Percentiles rank a stretch among this genome's conserved stretches.
phyloP scores from a whole-genome alignment of 2,888 invertebrate species.

The Drosophila setosimentum region DNA sequence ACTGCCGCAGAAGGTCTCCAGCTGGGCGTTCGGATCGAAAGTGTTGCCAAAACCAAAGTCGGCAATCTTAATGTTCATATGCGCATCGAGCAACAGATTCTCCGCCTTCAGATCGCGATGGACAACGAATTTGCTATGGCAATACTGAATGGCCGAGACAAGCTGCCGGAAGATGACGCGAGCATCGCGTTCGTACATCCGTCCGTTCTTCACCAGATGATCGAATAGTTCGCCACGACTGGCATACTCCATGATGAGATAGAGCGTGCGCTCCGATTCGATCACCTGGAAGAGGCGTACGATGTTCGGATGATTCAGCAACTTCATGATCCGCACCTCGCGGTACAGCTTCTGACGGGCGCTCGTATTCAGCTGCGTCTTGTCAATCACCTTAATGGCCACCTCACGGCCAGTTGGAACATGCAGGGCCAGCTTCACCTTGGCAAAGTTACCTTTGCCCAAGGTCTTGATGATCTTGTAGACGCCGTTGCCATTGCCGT shows the following conservation, averaged over 20 bases:
- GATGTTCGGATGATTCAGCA: constrained; percentile 99
- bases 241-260: constrained; percentile 99
- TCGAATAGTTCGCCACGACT: constrained; percentile 99
- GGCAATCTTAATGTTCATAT: constrained; percentile 99
- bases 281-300: constrained; percentile 99
- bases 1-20: constrained; percentile 99
- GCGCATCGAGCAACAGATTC: constrained; percentile 98
- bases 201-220: constrained; percentile 98
- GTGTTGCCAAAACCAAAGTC: constrained; percentile 99
- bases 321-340: constrained; percentile 98
- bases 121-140: constrained; percentile 94
- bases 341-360: constrained; percentile 98
- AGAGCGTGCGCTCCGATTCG: constrained; percentile 99
- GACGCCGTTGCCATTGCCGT: constrained; percentile 92
- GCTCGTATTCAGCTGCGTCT: constrained; percentile 99
- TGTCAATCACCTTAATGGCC: constrained; percentile 99
- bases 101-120: constrained; percentile 94
- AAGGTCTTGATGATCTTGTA: constrained; percentile 99
- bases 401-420: constrained; percentile 99
- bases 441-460: constrained; percentile 99
- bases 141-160: constrained; percentile 99
- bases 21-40: constrained; percentile 98
- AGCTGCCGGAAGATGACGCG: constrained; percentile 99
- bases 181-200: constrained; percentile 99
- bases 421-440: constrained; percentile 99